Base-by-base conservation (phyloP, 2,113 vertebrate genomes). In the Gobio gobio region DNA sequence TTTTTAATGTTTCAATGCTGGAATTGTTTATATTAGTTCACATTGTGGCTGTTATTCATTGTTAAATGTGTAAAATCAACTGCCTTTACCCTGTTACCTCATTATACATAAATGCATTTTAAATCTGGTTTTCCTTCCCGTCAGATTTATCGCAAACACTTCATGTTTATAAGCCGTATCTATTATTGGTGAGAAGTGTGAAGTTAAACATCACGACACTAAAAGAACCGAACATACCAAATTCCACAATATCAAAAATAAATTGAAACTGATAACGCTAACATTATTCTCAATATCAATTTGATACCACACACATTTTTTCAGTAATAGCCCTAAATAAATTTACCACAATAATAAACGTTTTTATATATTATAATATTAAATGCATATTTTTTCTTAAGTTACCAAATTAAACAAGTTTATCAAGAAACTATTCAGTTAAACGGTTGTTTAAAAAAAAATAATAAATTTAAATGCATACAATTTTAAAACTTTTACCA, bases 41-140 rank as follows among this genome's bases (percentile, higher is more conserved):
- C 64, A 81, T 47, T 8, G 78, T 56, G 61, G 36, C 82, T 84
- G 80, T 81, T 84, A 79, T 45, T 18, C 18, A n/a, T 59, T 78
- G 63, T 64, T 75, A 83, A 86, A 61, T 12, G 13, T 73, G 51
- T 18, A 20, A 33, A 33, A 20, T 20, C 58, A 54, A 22, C 51
- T 45, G 36, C n/a, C 78, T 36, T 40, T 13, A 0, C 43, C 49
- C 13, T 83, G 33, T 66, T 72, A 70, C 36, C 16, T 82, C 24
- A 20, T 66, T 68, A 68, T 72, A 68, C n/a, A 10, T 13, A 16
- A 61, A 63, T 43, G 10, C 78, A 78, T 72, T 73, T 83, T 59
- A 6, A 29, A 36, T 36, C 49, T 78, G 85, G 26, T 40, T 58
- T 63, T 26, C 36, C 43, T 54, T 76, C 20, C 9, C 6, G 54